Evolutionary conservation across 1,140 invertebrate genomes (phyloP).

Genomic region (Aporrectodea caliginosa): DNA sequence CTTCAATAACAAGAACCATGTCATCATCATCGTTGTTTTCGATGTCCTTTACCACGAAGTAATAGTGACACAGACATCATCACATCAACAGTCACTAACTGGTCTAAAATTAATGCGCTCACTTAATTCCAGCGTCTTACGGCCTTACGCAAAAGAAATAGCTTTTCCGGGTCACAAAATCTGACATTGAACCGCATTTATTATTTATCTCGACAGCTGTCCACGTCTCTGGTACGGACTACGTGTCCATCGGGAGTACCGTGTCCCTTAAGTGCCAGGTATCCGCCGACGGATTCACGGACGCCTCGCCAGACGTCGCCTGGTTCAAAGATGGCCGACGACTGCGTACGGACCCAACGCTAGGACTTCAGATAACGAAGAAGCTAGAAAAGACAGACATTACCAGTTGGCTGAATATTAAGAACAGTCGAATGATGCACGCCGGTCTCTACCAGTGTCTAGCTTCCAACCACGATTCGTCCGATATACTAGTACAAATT

Average conservation of each 20-base stretch:
- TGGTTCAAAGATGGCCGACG: constrained; percentile 46
- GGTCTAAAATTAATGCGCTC: no score
- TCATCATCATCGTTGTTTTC: not conserved
- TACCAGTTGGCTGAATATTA: constrained; percentile 41
- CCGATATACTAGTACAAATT: constrained; percentile 41
- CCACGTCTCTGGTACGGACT: constrained; percentile 40
- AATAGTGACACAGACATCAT: not conserved
- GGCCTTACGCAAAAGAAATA: no score
- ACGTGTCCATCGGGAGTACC: constrained; percentile 40
- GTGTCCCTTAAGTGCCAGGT: constrained; percentile 41
- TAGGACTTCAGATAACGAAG: constrained; percentile 40
- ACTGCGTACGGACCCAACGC: constrained; percentile 36
- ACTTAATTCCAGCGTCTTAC: no score
- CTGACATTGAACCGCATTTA: not conserved
- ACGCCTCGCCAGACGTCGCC: constrained; percentile 43
- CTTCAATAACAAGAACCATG: not conserved
- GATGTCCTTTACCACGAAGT: not conserved
- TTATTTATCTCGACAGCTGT: constrained; percentile 41
- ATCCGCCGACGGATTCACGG: constrained; percentile 37
- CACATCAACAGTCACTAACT: no score
- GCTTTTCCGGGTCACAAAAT: not conserved
- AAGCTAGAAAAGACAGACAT: constrained; percentile 35
- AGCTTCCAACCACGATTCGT: constrained; percentile 39
- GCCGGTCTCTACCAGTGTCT: constrained; percentile 43
- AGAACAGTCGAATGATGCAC: constrained; percentile 39